phyloP scores from a whole-genome alignment of 2,797 vertebrate genomes.

The Sphenopsis melanotis region DNA sequence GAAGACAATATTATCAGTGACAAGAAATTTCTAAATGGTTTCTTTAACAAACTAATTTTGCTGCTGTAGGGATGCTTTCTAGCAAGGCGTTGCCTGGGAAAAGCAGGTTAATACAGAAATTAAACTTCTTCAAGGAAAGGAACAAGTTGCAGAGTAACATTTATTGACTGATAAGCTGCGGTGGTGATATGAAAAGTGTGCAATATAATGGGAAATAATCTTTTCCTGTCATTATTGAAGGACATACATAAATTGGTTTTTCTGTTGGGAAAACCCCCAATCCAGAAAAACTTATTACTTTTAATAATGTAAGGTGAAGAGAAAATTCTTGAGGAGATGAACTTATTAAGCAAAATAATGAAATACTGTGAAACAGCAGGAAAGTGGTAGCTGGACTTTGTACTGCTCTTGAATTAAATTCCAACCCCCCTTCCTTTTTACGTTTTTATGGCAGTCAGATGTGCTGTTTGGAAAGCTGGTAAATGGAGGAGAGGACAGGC shows the following conservation, averaged over 20 bases:
- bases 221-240: slow-evolving; percentile 81
- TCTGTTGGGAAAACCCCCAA: slow-evolving; percentile 80
- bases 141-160: slow-evolving; percentile 76
- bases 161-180: slow-evolving; percentile 81
- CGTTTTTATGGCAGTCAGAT: slow-evolving; percentile 67
- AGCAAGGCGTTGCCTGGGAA: slow-evolving; percentile 66
- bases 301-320: slow-evolving; percentile 81
- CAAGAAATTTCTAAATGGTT: slow-evolving; percentile 73
- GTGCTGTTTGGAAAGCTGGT: slow-evolving; percentile 65
- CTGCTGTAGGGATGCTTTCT: slow-evolving; percentile 64
- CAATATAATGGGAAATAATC: slow-evolving; percentile 81
- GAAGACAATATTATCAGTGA: slow-evolving; percentile 75
- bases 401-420: slow-evolving; percentile 77
- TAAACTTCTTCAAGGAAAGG: slow-evolving; percentile 77
- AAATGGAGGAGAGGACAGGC: slow-evolving; percentile 57
- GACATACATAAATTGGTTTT: slow-evolving; percentile 83
- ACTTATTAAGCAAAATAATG: slow-evolving; percentile 85
- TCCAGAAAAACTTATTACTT: slow-evolving; percentile 84
- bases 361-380: slow-evolving; percentile 78
- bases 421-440: slow-evolving; percentile 30
- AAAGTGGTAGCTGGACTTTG: slow-evolving; percentile 74
- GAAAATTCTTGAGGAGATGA: slow-evolving; percentile 81
- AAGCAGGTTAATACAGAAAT: slow-evolving; percentile 81
- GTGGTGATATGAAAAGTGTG: slow-evolving; percentile 77
- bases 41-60: slow-evolving; percentile 75